Percentiles rank a stretch among this genome's conserved stretches.
These are phyloP conservation scores for Naso thynnoides DNA, from an alignment of 2,797 vertebrate species.

Conservation along the genomic window DNA sequence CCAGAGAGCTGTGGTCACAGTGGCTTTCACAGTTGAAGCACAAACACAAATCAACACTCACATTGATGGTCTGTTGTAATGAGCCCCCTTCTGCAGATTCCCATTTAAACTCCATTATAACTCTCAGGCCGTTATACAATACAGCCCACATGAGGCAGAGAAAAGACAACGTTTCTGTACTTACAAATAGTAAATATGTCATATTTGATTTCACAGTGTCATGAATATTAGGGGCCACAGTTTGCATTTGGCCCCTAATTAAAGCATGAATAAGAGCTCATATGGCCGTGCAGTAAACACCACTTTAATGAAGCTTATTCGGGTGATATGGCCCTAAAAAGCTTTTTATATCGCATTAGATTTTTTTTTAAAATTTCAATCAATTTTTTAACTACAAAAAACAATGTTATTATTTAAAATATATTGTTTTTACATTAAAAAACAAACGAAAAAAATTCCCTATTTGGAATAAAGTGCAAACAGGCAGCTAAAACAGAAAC, in stretches of 20 bases:
- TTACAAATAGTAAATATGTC: not conserved
- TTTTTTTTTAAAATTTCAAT: too few relatives aligned
- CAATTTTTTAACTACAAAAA: too few relatives aligned
- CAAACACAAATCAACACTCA: slow-evolving; percentile 46
- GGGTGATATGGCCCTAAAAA: too few relatives aligned
- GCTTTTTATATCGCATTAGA: too few relatives aligned
- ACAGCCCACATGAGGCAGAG: slow-evolving; percentile 54
- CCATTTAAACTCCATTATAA: not conserved
- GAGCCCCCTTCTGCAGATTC: not conserved
- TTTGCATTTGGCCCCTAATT: not conserved
- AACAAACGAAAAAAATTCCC: too few relatives aligned
- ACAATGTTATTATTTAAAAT: too few relatives aligned
- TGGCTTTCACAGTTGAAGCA: slow-evolving; percentile 62
- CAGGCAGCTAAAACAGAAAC: too few relatives aligned
- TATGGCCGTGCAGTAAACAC: not conserved
- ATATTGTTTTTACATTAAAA: too few relatives aligned
- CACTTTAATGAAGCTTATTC: slow-evolving; percentile 12
- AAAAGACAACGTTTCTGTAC: not conserved
- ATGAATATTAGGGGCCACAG: not conserved
- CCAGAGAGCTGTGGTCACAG: slow-evolving; percentile 25
- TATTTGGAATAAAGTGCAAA: too few relatives aligned
- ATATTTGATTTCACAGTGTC: not conserved
- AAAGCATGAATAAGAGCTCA: not conserved
- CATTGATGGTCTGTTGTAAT: not conserved
- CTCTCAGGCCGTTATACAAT: not conserved